Evolutionary conservation across 2,888 invertebrate genomes (phyloP).

Genomic region (Drosophila rellima): DNA sequence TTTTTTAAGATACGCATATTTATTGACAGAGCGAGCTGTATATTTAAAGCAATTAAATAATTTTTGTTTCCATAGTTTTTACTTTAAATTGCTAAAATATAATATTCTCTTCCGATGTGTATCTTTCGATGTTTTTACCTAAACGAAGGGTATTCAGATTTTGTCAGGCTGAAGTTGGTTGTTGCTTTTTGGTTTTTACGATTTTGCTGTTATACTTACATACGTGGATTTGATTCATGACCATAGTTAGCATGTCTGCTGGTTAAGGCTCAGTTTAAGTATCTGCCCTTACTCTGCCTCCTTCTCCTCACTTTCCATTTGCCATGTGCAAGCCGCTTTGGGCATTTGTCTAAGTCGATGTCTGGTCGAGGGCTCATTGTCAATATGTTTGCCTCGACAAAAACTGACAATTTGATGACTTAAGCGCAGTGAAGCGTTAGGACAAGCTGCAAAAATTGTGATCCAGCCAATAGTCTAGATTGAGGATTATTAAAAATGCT

Average conservation of each 20-base stretch:
- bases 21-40: too few relatives aligned
- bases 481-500: constrained; percentile 40
- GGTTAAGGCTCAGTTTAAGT: constrained; percentile 1
- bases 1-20: too few relatives aligned
- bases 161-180: not conserved
- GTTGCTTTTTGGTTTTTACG: not conserved
- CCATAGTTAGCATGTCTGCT: constrained; percentile 66
- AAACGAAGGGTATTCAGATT: not conserved
- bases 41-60: too few relatives aligned
- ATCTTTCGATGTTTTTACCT: not conserved
- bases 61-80: too few relatives aligned
- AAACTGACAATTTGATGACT: constrained; percentile 67
- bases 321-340: constrained; percentile 2
- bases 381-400: constrained; percentile 64
- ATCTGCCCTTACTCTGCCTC: not conserved
- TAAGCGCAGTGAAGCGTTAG: constrained; percentile 60
- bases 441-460: constrained; percentile 42
- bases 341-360: constrained; percentile 35
- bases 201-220: constrained; percentile 4
- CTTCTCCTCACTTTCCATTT: not conserved
- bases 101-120: too few relatives aligned
- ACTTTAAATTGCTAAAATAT: too few relatives aligned
- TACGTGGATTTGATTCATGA: constrained; percentile 62
- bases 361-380: constrained; percentile 35
- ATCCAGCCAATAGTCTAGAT: constrained; percentile 25